Evolutionary conservation across 2,888 invertebrate genomes (phyloP).

Genomic region (Tubulanus polymorphus): DNA sequence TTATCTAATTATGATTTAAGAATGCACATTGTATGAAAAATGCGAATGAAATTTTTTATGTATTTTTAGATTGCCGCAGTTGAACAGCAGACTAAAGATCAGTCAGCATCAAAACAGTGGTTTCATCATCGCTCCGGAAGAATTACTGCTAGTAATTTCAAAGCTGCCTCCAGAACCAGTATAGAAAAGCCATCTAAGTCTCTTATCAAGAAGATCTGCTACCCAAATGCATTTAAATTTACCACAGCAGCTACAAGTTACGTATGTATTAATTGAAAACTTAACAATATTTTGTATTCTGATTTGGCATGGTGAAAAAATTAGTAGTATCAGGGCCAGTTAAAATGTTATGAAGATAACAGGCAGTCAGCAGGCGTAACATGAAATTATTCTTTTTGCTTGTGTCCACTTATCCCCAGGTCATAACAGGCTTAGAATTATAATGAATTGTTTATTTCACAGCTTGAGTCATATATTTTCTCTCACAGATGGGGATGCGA

Average conservation of each 20-base stretch:
- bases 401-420: too few relatives aligned
- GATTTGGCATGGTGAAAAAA: too few relatives aligned
- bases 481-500: neutral
- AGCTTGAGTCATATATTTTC: too few relatives aligned
- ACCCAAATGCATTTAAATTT: neutral
- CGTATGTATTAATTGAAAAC: neutral
- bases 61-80: neutral
- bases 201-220: neutral
- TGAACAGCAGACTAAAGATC: neutral
- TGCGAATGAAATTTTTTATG: too few relatives aligned
- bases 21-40: too few relatives aligned
- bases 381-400: too few relatives aligned
- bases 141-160: neutral
- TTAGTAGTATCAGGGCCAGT: too few relatives aligned
- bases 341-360: too few relatives aligned
- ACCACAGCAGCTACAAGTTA: neutral
- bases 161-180: neutral
- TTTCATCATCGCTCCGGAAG: neutral
- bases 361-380: too few relatives aligned
- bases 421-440: too few relatives aligned
- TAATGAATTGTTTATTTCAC: too few relatives aligned
- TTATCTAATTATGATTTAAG: neutral
- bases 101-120: neutral
- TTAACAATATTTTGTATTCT: neutral
- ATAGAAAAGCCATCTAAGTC: neutral